Base-by-base conservation (phyloP, 2,113 vertebrate genomes). In the Hoplias malabaricus region DNA sequence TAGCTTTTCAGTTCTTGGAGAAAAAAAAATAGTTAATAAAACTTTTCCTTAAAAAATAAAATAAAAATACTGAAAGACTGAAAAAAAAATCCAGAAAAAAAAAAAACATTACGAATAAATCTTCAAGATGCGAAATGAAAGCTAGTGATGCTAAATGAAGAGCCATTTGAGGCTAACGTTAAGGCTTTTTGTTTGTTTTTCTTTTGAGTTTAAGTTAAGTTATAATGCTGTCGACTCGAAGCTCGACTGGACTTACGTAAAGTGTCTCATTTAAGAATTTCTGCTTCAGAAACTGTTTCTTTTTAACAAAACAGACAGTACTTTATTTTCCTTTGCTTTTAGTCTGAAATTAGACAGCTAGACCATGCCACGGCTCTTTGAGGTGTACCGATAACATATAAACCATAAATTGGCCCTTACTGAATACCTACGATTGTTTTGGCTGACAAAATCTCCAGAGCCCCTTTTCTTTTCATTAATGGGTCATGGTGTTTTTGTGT, bases 101-200 rank as follows among this genome's bases (percentile, higher is more conserved):
- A 40, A 36, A 10, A 57, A 42, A 36, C 46, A 38, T 25, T 1
- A 62, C 13, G 1, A 61, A 63, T 46, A 72, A 78, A 75, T 66
- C 29, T 48, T 63, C 46, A 53, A 48, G 48, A n/a, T 16, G 48
- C 43, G 43, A 54, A 77, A 56, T 62, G 14, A 23, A 61, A 71
- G 66, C 78, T 46, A 66, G 78, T 48, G 56, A 42, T 42, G 42
- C 46, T 62, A 62, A 66, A 75, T 46, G 63, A 70, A 78, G 43
- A 78, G 67, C 42, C 54, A 10, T 78, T 77, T 50, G 31, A 36
- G 42, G 42, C 40, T 48, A 25, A 33, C 48, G 27, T 63, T 63
- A 34, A 33, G 29, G 29, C 59, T 68, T 56, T 40, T 68, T 42
- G 5, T 69, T 33, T 5, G 1, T 59, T 29, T 38, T n/a, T 62